Evolutionary conservation across 2,797 vertebrate genomes (phyloP), one percentile per base, ranked within the genome.

Genomic region (Prunella strophiata): DNA sequence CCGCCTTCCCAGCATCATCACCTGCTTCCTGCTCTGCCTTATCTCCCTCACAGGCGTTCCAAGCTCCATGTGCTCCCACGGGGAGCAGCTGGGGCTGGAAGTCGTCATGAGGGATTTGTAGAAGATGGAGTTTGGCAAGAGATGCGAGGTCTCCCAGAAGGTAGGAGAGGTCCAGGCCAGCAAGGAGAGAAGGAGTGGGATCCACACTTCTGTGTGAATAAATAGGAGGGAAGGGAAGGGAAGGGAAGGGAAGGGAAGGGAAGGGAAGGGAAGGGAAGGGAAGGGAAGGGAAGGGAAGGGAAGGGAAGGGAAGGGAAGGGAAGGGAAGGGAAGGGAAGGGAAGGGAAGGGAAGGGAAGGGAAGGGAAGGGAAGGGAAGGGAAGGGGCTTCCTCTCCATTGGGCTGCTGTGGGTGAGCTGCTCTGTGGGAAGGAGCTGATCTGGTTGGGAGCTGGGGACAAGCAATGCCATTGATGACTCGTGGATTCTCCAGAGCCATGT

Each of bases 381-480:
- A 40, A 58, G 13, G 16, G 25, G 6, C 34, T 50, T 66, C 14
- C 9, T n/a, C 43, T 82, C 27, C 0, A 0, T 9, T 40, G 2
- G 25, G 20, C 1, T 11, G 30, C 58, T 51, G 14, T 1, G 3
- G 22, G 57, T 36, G 36, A 36, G 36, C 36, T 36, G 36, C 36
- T 36, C 36, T 36, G 36, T 1, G 3, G 22, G 57, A 36, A 48
- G 40, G 38, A 65, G 30, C 12, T 22, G 38, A 1, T 20, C 48
- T 32, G 48, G 32, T 48, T 47, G 52, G 22, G 50, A 76, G 55
- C 78, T 63, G 79, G 47, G 63, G 9, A 27, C 62, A 16, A n/a
- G 32, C 0, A 0, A 18, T 40, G 50, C 14, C 0, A 0, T 7
- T 85, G 71, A 47, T 20, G 30, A 15, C 29, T 72, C 0, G 0